Base-by-base conservation (phyloP, 2,888 invertebrate genomes). In the Sesamia inferens region DNA sequence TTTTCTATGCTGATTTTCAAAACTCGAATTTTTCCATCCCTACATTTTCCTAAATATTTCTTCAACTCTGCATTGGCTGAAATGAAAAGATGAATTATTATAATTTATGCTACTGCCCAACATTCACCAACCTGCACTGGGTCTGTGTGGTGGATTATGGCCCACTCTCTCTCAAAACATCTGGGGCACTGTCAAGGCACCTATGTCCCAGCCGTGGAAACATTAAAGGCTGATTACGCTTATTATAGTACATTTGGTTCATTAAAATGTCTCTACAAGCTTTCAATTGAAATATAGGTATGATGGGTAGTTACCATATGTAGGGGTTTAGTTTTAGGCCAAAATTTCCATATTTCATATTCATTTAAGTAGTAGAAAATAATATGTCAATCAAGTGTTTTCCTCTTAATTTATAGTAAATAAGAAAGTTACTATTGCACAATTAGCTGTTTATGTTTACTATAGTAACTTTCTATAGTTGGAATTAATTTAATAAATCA, bases 1-100 rank as follows among this genome's bases (percentile, higher is more conserved):
- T 98, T 98, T 93, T 98, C 98, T 89, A 99, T 99, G 59, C 97
- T 97, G 79, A 99, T 97, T 97, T 99, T 99, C 81, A 99, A 94
- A 24, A 98, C 97, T 79, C 99, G 96, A 74, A 98, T 97, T 94
- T 98, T 98, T 44, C 98, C 98, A 90, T 98, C 97, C 89, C 98
- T 97, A 88, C 98, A 98, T 94, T 98, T 98, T 39, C 98, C 97
- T 90, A 99, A 98, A 91, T 98, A 97, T 92, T 97, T 98, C 89
- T 97, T 97, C 72, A 99, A 95, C 78, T 97, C 97, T 85, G 98
- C 97, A 94, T 99, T 99, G 8, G 98, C 99, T 99, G 94, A 69
- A 97, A 97, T 71, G 48, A 70, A 62, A 71, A 76, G 39, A 61
- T 39, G 8, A n/a, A 4, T 63, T 31, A 14, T 22, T 22, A 44